These are phyloP conservation scores for Lithophane semibrunnea DNA, from an alignment of 2,888 invertebrate species.

Conservation along the genomic window DNA sequence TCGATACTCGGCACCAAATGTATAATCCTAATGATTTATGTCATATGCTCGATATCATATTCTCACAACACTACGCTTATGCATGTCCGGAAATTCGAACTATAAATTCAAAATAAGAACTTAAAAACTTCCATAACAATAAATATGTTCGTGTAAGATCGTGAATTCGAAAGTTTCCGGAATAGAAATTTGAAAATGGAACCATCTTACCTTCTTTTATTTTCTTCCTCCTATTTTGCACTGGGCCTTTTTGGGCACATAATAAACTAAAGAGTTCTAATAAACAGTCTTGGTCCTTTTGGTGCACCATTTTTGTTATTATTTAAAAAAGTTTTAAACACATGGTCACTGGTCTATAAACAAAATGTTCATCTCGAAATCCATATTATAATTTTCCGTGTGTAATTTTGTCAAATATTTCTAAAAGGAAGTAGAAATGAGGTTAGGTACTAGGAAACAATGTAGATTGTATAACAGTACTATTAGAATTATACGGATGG, in stretches of 20 bases:
- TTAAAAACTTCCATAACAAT: constrained; percentile 50
- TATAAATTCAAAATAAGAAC: constrained; percentile 59
- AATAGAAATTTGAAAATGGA: constrained; percentile 53
- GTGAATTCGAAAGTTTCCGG: constrained; percentile 53
- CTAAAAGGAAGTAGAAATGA: constrained; percentile 18
- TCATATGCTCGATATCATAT: constrained; percentile 25
- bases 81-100: constrained; percentile 30
- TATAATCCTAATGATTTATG: constrained; percentile 18
- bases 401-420: constrained; percentile 12
- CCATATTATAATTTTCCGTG: neutral
- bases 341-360: neutral
- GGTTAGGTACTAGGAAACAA: constrained; percentile 16
- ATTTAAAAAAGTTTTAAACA: neutral
- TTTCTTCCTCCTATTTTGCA: constrained; percentile 66
- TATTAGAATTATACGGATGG: constrained; percentile 55
- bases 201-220: constrained; percentile 76
- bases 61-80: constrained; percentile 41
- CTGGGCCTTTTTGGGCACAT: constrained; percentile 78
- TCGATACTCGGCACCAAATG: constrained; percentile 21
- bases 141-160: constrained; percentile 43
- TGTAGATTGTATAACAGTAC: constrained; percentile 9
- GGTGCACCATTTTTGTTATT: constrained; percentile 77
- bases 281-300: constrained; percentile 81
- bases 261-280: constrained; percentile 79
- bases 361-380: neutral